These are phyloP conservation scores for Ephestia elutella DNA, from an alignment of 1,140 invertebrate genomes.

Conservation along the genomic window DNA sequence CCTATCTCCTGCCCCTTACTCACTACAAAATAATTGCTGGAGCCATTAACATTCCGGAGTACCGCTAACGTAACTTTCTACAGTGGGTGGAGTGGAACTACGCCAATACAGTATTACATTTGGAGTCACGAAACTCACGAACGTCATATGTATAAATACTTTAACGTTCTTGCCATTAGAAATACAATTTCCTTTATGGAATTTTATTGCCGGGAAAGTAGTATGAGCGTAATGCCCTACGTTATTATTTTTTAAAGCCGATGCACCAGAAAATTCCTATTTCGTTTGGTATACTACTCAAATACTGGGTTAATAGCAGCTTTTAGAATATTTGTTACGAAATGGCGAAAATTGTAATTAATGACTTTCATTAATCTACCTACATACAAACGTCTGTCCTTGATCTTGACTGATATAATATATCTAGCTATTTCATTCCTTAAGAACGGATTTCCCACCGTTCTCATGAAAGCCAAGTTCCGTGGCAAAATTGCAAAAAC, in stretches of 20 bases:
- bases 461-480: neutral
- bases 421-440: no score
- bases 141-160: constrained; percentile 12
- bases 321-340: no score
- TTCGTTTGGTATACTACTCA: neutral
- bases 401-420: no score
- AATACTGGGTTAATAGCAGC: no score
- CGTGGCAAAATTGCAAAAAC: no score
- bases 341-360: no score
- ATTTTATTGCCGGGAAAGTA: neutral
- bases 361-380: no score
- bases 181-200: neutral
- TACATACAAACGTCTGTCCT: no score
- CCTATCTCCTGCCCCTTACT: constrained; percentile 20
- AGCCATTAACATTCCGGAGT: constrained; percentile 46
- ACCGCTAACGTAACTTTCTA: constrained; percentile 40
- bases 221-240: no score
- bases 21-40: constrained; percentile 45
- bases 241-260: neutral
- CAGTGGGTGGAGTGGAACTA: constrained; percentile 26
- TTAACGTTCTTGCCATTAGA: neutral
- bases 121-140: constrained; percentile 24
- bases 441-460: no score
- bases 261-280: neutral
- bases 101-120: constrained; percentile 26